Evolutionary conservation across 2,888 invertebrate genomes (phyloP).

Genomic region (Volucella bombylans): DNA sequence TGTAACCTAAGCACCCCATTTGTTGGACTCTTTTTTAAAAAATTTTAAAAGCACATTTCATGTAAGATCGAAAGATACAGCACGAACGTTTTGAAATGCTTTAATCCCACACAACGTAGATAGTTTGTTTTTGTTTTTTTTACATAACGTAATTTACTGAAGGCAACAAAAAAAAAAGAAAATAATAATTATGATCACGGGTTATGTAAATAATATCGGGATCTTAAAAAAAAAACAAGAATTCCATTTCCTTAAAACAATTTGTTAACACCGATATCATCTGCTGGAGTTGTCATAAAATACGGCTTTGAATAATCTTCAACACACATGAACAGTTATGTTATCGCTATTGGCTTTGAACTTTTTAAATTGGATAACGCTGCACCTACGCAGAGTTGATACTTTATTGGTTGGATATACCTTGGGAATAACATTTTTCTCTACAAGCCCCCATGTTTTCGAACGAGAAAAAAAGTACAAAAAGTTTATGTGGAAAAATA

Average conservation of each 20-base stretch:
- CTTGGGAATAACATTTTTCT: not conserved
- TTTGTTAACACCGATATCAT: not conserved
- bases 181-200: too few relatives aligned
- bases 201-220: not conserved
- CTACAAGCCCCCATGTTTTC: slow-evolving; percentile 1
- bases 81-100: too few relatives aligned
- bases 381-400: not conserved
- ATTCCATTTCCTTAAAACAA: not conserved
- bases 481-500: slow-evolving; percentile 14
- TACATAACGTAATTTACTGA: too few relatives aligned
- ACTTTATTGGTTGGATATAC: not conserved
- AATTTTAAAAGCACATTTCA: too few relatives aligned
- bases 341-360: not conserved
- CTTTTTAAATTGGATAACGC: not conserved
- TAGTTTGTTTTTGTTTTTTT: too few relatives aligned
- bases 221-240: not conserved
- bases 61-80: too few relatives aligned
- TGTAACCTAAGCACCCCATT: too few relatives aligned
- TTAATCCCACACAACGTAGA: too few relatives aligned
- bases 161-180: too few relatives aligned
- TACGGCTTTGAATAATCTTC: not conserved
- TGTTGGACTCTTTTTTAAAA: too few relatives aligned
- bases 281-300: slow-evolving; percentile 1
- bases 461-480: not conserved
- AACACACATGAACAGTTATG: not conserved